Evolutionary conservation across 2,113 vertebrate species (phyloP).

Genomic region (Hippopotamus amphibius): DNA sequence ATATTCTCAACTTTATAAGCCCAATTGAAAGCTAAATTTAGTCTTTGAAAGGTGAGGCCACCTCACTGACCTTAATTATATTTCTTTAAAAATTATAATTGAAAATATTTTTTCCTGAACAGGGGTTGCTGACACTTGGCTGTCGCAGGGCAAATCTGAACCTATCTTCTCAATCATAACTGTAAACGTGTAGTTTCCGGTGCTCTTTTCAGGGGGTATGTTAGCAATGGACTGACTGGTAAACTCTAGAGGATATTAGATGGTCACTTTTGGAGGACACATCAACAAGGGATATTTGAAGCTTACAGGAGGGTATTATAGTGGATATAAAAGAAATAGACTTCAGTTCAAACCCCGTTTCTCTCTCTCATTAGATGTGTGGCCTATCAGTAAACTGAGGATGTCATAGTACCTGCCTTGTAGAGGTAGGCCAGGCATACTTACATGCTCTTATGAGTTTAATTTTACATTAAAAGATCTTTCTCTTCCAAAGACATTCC

Average conservation of each 20-base stretch:
- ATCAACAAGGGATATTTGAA: background rate
- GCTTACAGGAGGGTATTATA: background rate
- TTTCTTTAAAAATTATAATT: constrained; percentile 61
- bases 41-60: background rate
- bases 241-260: background rate
- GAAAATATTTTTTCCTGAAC: constrained; percentile 17
- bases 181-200: background rate
- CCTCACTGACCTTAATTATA: constrained; percentile 32
- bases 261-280: background rate
- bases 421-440: background rate
- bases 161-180: background rate
- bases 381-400: background rate
- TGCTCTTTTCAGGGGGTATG: background rate
- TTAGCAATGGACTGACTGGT: background rate
- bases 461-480: background rate
- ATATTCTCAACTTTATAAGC: constrained; percentile 1
- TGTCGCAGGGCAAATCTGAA: background rate
- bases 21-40: constrained; percentile 46
- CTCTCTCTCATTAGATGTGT: background rate
- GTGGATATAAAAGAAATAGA: background rate
- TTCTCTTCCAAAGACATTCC: background rate
- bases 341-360: background rate
- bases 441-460: background rate
- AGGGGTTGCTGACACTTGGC: background rate
- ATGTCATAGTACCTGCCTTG: background rate